Evolutionary conservation across 2,888 invertebrate genomes (phyloP), one percentile per base, ranked within the genome.

Genomic region (Eupithecia abbreviata): DNA sequence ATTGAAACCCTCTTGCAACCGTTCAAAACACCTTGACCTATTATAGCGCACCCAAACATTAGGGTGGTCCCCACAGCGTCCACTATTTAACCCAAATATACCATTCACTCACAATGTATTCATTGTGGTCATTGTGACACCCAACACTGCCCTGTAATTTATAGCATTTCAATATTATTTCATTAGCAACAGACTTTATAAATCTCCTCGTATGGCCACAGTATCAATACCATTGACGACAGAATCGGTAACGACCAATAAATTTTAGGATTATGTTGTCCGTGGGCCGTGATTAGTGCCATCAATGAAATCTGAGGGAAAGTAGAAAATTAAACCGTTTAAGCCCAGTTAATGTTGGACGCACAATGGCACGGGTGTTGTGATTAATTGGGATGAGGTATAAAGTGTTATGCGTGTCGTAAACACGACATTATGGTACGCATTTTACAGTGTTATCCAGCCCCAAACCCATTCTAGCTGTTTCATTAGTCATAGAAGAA

Each of bases 191-290:
- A 82, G 88, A 90, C 90, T 92, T 92, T 91, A 91, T 92, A 92
- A 92, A 91, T 91, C 88, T 88, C 69, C 77, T 55, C 66, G 88
- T 89, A 88, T 85, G 81, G 86, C 88, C 88, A 87, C 88, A 89
- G 86, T 88, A 89, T 87, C 88, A 87, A 89, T 90, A 88, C 87
- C 84, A 88, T 89, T 90, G 92, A 91, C 89, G 93, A 92, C 93
- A 91, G 86, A 88, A 84, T 85, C 89, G 83, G 89, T 89, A 91
- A 92, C 90, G 89, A 91, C 85, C 92, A 88, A 94, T 95, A 95
- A 94, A 95, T 95, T 90, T 86, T 84, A 87, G 93, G 94, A 95
- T 95, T 94, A 93, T 89, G 91, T 92, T 92, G 95, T 94, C 91
- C 87, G 89, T 90, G 86, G 87, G 88, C 87, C 84, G 92, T 92